phyloP scores from a whole-genome alignment of 2,113 vertebrate genomes.

The Corythornis vintsioides region DNA sequence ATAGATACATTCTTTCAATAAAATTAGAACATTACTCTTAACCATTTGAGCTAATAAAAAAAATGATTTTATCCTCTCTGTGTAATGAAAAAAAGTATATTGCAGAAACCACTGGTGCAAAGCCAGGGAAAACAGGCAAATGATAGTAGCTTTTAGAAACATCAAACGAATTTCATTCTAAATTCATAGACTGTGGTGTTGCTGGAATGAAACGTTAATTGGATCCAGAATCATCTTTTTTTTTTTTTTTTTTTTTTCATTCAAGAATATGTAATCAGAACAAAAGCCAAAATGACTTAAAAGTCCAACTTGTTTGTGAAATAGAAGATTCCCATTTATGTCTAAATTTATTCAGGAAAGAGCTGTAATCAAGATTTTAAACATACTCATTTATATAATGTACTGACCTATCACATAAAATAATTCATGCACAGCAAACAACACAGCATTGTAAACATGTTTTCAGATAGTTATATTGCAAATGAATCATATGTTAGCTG shows the following conservation, averaged over 20 bases:
- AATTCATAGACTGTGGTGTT: too few relatives aligned
- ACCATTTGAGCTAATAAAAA: slow-evolving; percentile 53
- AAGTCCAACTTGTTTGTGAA: background rate
- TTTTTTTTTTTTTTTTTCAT: background rate
- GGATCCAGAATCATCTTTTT: background rate
- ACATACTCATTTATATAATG: background rate
- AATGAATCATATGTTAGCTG: background rate
- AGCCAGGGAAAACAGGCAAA: slow-evolving; percentile 14
- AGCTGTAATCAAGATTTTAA: background rate
- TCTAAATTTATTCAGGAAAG: background rate
- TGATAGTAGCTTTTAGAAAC: background rate
- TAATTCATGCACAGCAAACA: background rate
- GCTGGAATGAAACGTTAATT: background rate
- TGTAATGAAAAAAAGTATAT: slow-evolving; percentile 39
- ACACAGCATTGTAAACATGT: background rate
- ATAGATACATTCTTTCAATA: slow-evolving; percentile 24
- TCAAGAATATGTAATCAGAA: background rate
- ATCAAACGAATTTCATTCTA: slow-evolving; percentile 9
- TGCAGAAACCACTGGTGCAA: background rate
- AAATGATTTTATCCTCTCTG: slow-evolving; percentile 13
- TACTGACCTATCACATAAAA: background rate
- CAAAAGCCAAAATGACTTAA: background rate
- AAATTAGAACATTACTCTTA: slow-evolving; percentile 26
- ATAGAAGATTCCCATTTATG: background rate
- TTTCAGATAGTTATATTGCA: background rate